Evolutionary conservation across 2,113 vertebrate genomes (phyloP).

Genomic region (Stomatorhinus ivindoensis): DNA sequence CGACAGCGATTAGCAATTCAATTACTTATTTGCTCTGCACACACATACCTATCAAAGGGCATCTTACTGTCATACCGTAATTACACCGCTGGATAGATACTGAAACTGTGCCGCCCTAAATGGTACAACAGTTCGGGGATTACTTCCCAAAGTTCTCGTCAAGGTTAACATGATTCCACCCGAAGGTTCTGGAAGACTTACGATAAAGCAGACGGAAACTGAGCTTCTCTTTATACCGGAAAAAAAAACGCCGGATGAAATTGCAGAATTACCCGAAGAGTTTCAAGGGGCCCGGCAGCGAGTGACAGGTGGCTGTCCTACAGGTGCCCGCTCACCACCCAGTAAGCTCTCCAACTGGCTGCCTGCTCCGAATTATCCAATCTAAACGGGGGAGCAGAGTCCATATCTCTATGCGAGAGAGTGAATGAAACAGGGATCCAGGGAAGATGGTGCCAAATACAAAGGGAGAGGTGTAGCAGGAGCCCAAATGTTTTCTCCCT

Average conservation of each 20-base stretch:
- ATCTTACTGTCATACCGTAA: neutral
- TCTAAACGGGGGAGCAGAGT: neutral
- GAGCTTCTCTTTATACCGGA: neutral
- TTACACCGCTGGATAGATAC: neutral
- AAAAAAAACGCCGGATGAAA: neutral
- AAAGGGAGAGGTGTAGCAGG: neutral
- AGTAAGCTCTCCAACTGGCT: neutral
- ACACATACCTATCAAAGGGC: conserved; percentile 1
- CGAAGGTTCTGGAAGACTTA: neutral
- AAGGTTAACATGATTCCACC: neutral
- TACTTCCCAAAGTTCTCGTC: neutral
- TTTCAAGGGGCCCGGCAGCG: neutral
- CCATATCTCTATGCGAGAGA: neutral
- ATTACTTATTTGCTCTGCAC: neutral
- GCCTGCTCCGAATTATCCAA: neutral
- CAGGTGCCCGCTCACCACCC: neutral
- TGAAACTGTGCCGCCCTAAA: neutral
- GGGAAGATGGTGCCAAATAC: neutral
- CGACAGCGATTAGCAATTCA: neutral
- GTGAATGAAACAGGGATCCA: neutral
- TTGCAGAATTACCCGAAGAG: neutral
- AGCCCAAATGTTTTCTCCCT: conserved; percentile 1
- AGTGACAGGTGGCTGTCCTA: neutral
- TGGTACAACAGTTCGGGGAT: neutral
- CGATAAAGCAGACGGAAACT: neutral